A percentile compares a stretch with the other conserved stretches of the same genome.
phyloP scores from a whole-genome alignment of 2,888 invertebrate genomes.

The Adineta ricciae region DNA sequence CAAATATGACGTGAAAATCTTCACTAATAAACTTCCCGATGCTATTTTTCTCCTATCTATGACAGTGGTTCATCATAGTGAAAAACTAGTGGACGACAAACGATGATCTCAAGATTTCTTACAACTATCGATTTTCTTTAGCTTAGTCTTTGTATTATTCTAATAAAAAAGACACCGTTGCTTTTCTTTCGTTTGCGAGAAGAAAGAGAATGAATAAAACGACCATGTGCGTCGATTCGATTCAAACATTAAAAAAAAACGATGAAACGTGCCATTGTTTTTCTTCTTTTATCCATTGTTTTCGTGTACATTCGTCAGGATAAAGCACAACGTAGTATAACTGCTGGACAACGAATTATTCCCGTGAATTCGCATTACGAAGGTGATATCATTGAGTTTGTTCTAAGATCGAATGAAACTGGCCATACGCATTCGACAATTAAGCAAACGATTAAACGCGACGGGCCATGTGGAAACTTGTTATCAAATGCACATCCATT shows the following conservation, averaged over 20 bases:
- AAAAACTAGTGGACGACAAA: no score
- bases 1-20: no score
- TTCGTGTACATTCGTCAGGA: not conserved
- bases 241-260: not conserved
- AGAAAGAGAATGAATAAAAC: not conserved
- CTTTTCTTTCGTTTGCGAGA: no score
- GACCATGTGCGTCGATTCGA: not conserved
- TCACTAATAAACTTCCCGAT: no score
- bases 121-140: no score
- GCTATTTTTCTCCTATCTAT: no score
- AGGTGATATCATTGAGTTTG: not conserved
- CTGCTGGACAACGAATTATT: not conserved
- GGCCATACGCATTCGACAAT: not conserved
- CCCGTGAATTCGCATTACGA: not conserved
- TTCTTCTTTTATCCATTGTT: not conserved
- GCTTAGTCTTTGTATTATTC: no score
- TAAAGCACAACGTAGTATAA: not conserved
- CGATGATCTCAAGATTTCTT: no score
- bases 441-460: not conserved
- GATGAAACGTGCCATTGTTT: not conserved
- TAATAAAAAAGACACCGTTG: not conserved
- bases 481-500: not conserved
- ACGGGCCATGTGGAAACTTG: not conserved
- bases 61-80: no score
- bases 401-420: not conserved